Evolutionary conservation across 2,888 invertebrate species (phyloP).

Genomic region (Rhagonycha lutea): DNA sequence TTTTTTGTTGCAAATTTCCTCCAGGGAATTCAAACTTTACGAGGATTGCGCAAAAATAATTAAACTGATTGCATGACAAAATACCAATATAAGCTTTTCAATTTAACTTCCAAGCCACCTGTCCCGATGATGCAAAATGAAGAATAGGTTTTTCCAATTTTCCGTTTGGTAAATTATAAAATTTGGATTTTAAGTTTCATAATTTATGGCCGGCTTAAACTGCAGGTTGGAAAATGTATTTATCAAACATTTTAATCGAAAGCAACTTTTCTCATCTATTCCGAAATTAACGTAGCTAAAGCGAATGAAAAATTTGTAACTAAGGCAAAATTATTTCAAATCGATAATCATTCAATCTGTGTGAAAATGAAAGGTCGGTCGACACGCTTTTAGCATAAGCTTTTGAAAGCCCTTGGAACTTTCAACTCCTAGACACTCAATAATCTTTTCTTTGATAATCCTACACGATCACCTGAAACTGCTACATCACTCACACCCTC

Average conservation of each 20-base stretch:
- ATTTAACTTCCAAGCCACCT: background rate
- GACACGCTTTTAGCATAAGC: conserved; percentile 19
- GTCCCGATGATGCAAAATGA: background rate
- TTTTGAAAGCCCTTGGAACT: conserved; percentile 11
- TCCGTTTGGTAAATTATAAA: too few species aligned
- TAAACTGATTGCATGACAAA: background rate
- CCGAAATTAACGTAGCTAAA: background rate
- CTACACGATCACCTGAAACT: conserved; percentile 10
- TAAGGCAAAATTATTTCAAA: conserved; percentile 3
- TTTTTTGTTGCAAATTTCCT: background rate
- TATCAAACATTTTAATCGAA: background rate
- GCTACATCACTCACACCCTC: conserved; percentile 1
- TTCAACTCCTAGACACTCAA: conserved; percentile 14
- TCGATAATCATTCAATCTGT: conserved; percentile 17
- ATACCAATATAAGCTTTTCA: background rate
- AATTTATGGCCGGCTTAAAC: background rate
- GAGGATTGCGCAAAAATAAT: background rate
- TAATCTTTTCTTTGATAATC: conserved; percentile 18
- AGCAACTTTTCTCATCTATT: conserved; percentile 3
- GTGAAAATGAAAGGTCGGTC: conserved; percentile 18
- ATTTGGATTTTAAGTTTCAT: background rate
- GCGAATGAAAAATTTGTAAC: background rate
- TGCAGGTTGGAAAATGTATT: background rate
- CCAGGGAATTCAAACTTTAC: background rate
- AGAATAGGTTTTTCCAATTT: background rate